phyloP scores from a whole-genome alignment of 2,888 invertebrate species.

The Bellardia bayeri region DNA sequence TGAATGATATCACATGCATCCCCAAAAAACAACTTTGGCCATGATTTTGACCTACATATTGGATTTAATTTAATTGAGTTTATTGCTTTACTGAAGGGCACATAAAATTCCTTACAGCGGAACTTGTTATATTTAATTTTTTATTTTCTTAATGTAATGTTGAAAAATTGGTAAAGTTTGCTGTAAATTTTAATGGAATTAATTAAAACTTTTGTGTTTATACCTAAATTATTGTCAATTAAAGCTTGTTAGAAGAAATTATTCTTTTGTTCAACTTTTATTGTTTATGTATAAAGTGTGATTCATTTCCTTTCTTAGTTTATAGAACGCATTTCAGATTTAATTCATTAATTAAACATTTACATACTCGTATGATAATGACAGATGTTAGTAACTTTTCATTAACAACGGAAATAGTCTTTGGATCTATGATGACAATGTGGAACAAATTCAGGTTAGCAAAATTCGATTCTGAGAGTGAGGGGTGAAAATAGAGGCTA shows the following conservation, averaged over 20 bases:
- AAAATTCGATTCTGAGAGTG: no score
- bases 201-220: constrained; percentile 14
- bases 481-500: no score
- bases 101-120: no score
- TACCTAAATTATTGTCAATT: constrained; percentile 29
- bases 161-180: not conserved
- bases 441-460: no score
- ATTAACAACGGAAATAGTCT: constrained; percentile 34
- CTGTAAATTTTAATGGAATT: constrained; percentile 13
- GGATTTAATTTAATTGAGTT: no score
- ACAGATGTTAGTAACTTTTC: not conserved
- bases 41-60: no score
- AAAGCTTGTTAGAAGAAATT: constrained; percentile 28
- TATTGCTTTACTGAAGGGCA: no score
- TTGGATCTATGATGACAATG: not conserved
- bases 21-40: no score
- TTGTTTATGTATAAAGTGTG: not conserved
- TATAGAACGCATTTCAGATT: constrained; percentile 8
- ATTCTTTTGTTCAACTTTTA: constrained; percentile 4
- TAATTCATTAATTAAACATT: constrained; percentile 1
- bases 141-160: no score
- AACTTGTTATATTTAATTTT: no score
- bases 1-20: no score
- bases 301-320: constrained; percentile 60
- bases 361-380: constrained; percentile 9